Percentiles rank a stretch among this genome's conserved stretches.
phyloP scores from a whole-genome alignment of 2,888 invertebrate species.

The Macaria liturata region DNA sequence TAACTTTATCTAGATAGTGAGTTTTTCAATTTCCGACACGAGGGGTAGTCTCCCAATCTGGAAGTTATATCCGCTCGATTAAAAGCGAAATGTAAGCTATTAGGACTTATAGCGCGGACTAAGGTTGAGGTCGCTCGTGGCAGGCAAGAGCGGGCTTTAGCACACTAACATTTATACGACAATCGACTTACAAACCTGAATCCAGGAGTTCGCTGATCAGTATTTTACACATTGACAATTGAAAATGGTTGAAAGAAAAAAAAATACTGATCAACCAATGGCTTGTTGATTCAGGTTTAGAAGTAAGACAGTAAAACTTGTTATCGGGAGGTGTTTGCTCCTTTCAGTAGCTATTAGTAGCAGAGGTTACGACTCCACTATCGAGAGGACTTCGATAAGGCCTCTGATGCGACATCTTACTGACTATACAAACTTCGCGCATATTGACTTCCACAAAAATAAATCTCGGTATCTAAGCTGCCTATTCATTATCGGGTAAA shows the following conservation, averaged over 20 bases:
- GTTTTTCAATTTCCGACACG: constrained; percentile 33
- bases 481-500: no score
- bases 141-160: constrained; percentile 58
- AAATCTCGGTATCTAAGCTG: no score
- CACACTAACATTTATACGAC: constrained; percentile 25
- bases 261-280: no score
- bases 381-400: constrained; percentile 23
- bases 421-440: constrained; percentile 17
- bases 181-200: no score
- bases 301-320: constrained; percentile 2
- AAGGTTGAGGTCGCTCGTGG: constrained; percentile 45
- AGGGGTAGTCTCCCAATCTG: constrained; percentile 17
- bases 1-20: constrained; percentile 33
- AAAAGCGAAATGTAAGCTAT: constrained; percentile 42
- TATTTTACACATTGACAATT: no score
- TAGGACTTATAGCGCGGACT: constrained; percentile 39
- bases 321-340: constrained; percentile 20
- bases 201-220: no score
- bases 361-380: constrained; percentile 24
- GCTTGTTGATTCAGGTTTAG: no score
- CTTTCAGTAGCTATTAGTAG: constrained; percentile 7
- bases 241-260: no score
- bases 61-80: constrained; percentile 44
- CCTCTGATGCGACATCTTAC: constrained; percentile 20
- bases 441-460: constrained; percentile 32